Base-by-base conservation (phyloP, 2,888 invertebrate genomes). In the Baccha elongata region DNA sequence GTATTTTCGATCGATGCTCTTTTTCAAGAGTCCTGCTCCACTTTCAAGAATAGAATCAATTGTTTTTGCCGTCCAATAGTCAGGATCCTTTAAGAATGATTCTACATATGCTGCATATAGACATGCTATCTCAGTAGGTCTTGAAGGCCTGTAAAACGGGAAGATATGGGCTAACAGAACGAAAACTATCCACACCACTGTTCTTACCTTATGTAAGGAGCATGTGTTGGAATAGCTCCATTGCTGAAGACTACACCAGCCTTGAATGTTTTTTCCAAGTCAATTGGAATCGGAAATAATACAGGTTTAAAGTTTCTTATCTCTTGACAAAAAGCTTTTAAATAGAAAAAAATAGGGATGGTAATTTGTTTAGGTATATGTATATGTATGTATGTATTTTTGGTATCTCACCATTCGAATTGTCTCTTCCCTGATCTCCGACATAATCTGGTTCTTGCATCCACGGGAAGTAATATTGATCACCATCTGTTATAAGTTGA, bases 91-190 rank as follows among this genome's bases (percentile, higher is more conserved):
- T 1, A 86, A 85, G 48, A 88, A 90, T 7, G 88, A 87, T 52
- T 89, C 88, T 5, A 89, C 87, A 62, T 87, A 90, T 2, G 90
- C 90, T 3, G 87, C 23, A 50, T 87, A 88, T 2, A 90, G 74
- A 13, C 87, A 86, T 3, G 89, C 90, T 1, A 90, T 83, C 74
- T 89, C 89, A 10, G 76, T 72, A 0, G 88, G 88, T 2, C 89
- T 87, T 35, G 86, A 62, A 7, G 85, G 87, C 26, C 80, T 86
- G 4, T 87, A 87, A 67, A 13, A 73, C 65, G 15, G 8, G 29
- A 32, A 26, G 3, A 26, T 26, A 26, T 26, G n/a, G n/a, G n/a
- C n/a, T n/a, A n/a, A n/a, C n/a, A n/a, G n/a, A n/a, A n/a, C n/a
- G n/a, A n/a, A n/a, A n/a, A n/a, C n/a, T n/a, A n/a, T n/a, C n/a